These are phyloP conservation scores for Coreoperca whiteheadi DNA, from an alignment of 2,113 vertebrate species.

Conservation along the genomic window DNA sequence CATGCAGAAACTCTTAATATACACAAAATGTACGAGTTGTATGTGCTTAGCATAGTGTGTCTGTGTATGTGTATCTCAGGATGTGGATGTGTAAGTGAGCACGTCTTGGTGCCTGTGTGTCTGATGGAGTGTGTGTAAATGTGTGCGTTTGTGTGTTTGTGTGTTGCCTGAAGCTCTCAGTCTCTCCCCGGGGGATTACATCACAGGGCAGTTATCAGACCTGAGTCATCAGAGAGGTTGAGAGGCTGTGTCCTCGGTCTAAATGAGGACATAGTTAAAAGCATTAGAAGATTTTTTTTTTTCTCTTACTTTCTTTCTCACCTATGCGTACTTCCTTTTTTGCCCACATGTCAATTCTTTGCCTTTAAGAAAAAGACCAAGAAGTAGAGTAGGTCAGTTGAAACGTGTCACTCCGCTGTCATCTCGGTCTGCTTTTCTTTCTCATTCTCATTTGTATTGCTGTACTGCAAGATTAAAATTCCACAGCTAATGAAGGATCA, in stretches of 20 bases:
- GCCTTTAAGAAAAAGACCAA: background rate
- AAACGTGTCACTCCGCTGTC: slow-evolving; percentile 24
- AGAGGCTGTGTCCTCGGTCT: slow-evolving; percentile 49
- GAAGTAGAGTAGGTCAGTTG: slow-evolving; percentile 47
- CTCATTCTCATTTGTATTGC: slow-evolving; percentile 26
- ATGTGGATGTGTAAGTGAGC: slow-evolving; percentile 13
- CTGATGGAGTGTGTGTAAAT: slow-evolving; percentile 25
- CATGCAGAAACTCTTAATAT: slow-evolving; percentile 10
- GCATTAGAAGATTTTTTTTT: slow-evolving; percentile 9
- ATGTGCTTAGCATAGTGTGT: slow-evolving; percentile 12
- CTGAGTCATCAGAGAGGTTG: slow-evolving; percentile 75
- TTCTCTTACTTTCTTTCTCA: background rate
- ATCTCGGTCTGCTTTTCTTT: background rate
- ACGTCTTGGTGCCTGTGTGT: slow-evolving; percentile 56
- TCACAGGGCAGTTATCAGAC: slow-evolving; percentile 73
- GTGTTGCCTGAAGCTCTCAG: slow-evolving; percentile 57
- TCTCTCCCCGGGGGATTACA: slow-evolving; percentile 66
- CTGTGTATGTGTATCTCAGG: slow-evolving; percentile 14
- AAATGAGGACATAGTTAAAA: slow-evolving; percentile 52
- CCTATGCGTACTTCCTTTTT: background rate
- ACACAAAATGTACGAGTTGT: slow-evolving; percentile 18
- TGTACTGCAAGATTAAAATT: slow-evolving; percentile 11
- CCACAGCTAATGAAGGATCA: background rate
- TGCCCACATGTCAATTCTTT: background rate
- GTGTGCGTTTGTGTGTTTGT: slow-evolving; percentile 30